Evolutionary conservation across 2,113 vertebrate species (phyloP).

Genomic region (Thomomys bottae): DNA sequence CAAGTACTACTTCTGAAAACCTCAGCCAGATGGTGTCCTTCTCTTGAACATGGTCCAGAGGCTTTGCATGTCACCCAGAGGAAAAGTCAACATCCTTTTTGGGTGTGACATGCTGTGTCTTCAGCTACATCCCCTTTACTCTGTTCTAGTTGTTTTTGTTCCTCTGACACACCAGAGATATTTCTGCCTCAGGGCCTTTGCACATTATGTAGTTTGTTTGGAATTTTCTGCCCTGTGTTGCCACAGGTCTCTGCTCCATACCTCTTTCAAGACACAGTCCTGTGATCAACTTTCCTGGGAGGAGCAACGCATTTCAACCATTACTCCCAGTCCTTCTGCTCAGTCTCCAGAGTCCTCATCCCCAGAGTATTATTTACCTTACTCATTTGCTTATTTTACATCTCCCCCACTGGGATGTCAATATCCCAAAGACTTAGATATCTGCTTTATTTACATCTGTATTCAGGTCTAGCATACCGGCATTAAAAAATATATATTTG

Average conservation of each 20-base stretch:
- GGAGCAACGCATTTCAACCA: neutral
- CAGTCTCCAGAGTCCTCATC: neutral
- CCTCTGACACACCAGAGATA: neutral
- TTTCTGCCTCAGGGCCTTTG: slow-evolving; percentile 18
- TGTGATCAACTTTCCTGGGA: neutral
- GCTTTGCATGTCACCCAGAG: neutral
- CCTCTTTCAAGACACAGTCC: neutral
- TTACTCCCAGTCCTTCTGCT: neutral
- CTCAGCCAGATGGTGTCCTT: neutral
- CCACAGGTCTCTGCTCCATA: neutral
- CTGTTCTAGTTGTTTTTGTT: neutral
- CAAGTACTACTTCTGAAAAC: neutral
- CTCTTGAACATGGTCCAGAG: neutral
- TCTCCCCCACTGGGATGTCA: neutral
- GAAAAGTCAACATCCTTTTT: neutral
- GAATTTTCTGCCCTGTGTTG: neutral
- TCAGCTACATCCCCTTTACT: too few relatives aligned
- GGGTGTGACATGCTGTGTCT: neutral
- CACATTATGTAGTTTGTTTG: neutral
- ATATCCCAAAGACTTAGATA: neutral
- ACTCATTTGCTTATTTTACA: slow-evolving; percentile 16
- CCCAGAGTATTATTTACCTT: neutral
- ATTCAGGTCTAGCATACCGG: neutral
- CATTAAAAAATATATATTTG: neutral
- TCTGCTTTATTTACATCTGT: slow-evolving; percentile 42